Percentiles rank a stretch among this genome's conserved stretches.
phyloP scores from a whole-genome alignment of 1,140 invertebrate genomes.

The Brachionus calyciflorus region DNA sequence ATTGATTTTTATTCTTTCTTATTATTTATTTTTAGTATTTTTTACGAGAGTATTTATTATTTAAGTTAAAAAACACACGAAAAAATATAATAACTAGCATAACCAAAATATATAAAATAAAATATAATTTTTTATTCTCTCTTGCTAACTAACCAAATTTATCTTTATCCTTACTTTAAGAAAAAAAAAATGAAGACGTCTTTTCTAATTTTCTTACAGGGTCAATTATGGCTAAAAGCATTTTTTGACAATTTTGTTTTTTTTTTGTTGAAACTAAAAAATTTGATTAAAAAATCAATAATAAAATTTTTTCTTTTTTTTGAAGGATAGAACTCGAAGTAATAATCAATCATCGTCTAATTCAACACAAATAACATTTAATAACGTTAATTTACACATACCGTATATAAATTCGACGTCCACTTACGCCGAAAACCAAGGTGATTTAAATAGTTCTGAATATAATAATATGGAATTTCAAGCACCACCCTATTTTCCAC shows the following conservation, averaged over 20 bases:
- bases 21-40: not conserved
- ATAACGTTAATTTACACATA: not conserved
- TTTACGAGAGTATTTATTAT: not conserved
- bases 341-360: slow-evolving; percentile 2
- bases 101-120: not conserved
- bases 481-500: slow-evolving; percentile 42
- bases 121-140: not conserved
- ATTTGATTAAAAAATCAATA: slow-evolving; percentile 11
- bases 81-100: not conserved
- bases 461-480: slow-evolving; percentile 45
- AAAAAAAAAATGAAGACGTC: no score
- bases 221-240: slow-evolving; percentile 47
- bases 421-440: not conserved
- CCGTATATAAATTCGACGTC: not conserved
- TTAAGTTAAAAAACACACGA: slow-evolving; percentile 22
- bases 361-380: not conserved
- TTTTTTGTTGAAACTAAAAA: not conserved
- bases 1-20: not conserved
- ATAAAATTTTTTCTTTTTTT: not conserved
- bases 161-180: no score
- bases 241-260: slow-evolving; percentile 18
- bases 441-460: not conserved
- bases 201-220: slow-evolving; percentile 21
- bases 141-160: not conserved
- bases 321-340: not conserved